Evolutionary conservation across 2,113 vertebrate species (phyloP).

Genomic region (Alces alces): DNA sequence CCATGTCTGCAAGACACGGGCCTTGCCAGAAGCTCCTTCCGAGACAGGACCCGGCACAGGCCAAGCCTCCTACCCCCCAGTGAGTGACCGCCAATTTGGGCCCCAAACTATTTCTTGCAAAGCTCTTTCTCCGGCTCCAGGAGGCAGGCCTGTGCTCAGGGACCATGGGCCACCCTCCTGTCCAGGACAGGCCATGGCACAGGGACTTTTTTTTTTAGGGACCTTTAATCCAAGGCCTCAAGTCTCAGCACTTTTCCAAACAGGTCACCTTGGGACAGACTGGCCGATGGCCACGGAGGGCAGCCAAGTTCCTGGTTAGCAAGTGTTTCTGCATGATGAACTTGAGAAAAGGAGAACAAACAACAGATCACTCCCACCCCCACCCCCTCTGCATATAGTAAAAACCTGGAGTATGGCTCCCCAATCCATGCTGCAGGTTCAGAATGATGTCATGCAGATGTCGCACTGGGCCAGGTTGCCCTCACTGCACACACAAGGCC

Average conservation of each 20-base stretch:
- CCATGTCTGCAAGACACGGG: background rate
- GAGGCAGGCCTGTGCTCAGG: background rate
- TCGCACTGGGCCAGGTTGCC: conserved; percentile 78
- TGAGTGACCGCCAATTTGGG: background rate
- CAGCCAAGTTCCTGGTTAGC: conserved; percentile 78
- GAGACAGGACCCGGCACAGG: background rate
- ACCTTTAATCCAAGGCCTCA: conserved; percentile 66
- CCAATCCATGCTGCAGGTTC: conserved; percentile 69
- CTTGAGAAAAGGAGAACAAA: conserved; percentile 57
- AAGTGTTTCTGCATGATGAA: conserved; percentile 69
- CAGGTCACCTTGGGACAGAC: conserved; percentile 80
- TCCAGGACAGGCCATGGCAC: background rate
- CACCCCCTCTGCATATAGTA: background rate
- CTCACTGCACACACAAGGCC: conserved; percentile 36
- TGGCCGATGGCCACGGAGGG: conserved; percentile 53
- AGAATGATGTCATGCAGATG: conserved; percentile 68
- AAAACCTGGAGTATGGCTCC: conserved; percentile 62
- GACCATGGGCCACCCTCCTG: background rate
- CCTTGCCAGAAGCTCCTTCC: background rate
- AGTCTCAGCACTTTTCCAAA: conserved; percentile 57
- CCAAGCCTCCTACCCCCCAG: background rate
- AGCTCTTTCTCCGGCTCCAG: background rate
- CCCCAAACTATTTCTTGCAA: background rate
- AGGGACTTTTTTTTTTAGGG: conserved; percentile 2
- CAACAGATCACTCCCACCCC: background rate